Evolutionary conservation across 1,140 invertebrate species (phyloP), one percentile per base, ranked within the genome.

Genomic region (Neoseiulus cucumeris): DNA sequence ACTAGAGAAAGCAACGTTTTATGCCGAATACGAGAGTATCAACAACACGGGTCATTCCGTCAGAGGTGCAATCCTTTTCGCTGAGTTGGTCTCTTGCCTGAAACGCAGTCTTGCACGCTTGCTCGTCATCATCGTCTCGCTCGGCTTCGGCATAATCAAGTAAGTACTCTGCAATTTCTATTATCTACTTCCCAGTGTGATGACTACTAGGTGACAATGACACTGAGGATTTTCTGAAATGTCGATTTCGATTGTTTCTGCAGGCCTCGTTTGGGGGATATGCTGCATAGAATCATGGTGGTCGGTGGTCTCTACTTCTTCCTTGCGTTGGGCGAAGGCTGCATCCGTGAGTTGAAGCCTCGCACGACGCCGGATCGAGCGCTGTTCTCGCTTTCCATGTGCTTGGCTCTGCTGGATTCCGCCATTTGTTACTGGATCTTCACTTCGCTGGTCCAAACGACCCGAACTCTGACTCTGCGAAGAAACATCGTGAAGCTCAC

Each of bases 71-170:
- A 80, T 89, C 66, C 74, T 88, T 20, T 81, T 87, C 69, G 91
- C 90, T 2, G 91, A 95, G 78, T 80, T 91, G 73, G 81, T 93
- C 7, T 91, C 88, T 0, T 89, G 86, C 73, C 82, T 85, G 0
- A 96, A 95, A 77, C 76, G 90, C 66, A 89, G 89, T 1, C 77
- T 95, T 51, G 87, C 91, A 1, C 79, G 91, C 68, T 91, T 94
- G 83, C 76, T 96, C 18, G 87, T 96, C 59, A 87, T 96, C 30
- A 91, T 94, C 66, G 90, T 93, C 65, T 89, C 87, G 69, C 78
- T 94, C 47, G 91, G 91, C 44, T 95, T 91, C 80, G 91, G 91
- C 39, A 92, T 95, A 72, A 89, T 94, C 68, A 95, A 93, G 87
- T 89, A 75, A 80, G 82, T 81, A 44, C 29, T 55, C 33, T 64